Evolutionary conservation across 2,113 vertebrate species (phyloP), one percentile per base, ranked within the genome.

Genomic region (Neogobius melanostomus): DNA sequence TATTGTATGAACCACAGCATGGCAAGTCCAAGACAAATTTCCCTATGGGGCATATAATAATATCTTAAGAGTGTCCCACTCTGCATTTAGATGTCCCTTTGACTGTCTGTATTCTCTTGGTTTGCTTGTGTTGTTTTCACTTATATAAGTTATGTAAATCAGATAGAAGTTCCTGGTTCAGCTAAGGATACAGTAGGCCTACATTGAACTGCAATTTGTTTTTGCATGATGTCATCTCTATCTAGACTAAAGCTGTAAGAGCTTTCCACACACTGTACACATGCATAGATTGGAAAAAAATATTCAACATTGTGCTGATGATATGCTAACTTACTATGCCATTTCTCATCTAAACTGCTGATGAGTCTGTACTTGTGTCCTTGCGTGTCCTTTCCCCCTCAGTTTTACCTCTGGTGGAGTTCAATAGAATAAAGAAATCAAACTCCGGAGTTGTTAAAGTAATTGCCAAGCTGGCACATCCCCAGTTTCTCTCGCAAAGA

Each of bases 401-500:
- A 53, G 69, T 69, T 80, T 79, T 80, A 82, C 82, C 85, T 48
- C 66, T 51, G 61, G 61, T 75, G 69, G 72, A 62, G 81, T 81
- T 79, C 76, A 72, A 44, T 82, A 16, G 84, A 84, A 84, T 83
- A 80, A 84, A 90, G 79, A 86, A 86, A 82, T 79, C 80, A 83
- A 82, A 81, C 75, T 76, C 77, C 68, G 61, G 70, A 82, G 79
- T 79, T 82, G 84, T 89, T 90, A 88, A 88, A 85, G 89, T 92
- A 89, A 92, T 91, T 87, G 90, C 84, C 81, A 79, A 87, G 86
- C 85, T 91, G 90, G 88, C 90, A 86, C 78, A 69, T 85, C 68
- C 84, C 87, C 85, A 89, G 81, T 50, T 76, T 59, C 86, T 81
- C 66, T 78, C 9, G 72, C 83, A 84, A 77, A 87, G 88, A 73